Percentiles rank a stretch among this genome's conserved stretches.
These are phyloP conservation scores for Sitobion miscanthi DNA, from an alignment of 1,140 invertebrate genomes.

Conservation along the genomic window DNA sequence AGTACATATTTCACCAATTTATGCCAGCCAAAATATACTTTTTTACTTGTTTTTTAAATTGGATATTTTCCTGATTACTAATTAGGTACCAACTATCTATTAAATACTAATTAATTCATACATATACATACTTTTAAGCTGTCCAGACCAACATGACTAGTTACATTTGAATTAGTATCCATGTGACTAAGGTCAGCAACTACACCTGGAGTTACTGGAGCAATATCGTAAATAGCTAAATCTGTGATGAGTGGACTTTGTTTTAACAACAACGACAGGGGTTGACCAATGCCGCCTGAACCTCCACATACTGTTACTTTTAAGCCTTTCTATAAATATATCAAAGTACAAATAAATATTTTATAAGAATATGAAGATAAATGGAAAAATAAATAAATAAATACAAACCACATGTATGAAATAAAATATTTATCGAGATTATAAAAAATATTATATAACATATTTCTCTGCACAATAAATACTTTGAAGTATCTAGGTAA, in stretches of 20 bases:
- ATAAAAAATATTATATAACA: neutral
- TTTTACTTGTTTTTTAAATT: neutral
- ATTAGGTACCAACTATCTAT: neutral
- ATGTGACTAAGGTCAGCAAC: constrained; percentile 98
- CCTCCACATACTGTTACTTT: constrained; percentile 97
- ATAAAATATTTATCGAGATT: neutral
- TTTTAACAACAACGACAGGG: constrained; percentile 94
- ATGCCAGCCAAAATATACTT: neutral
- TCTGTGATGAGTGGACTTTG: constrained; percentile 82
- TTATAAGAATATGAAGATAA: neutral
- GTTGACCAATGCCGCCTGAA: constrained; percentile 97
- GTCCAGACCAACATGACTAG: constrained; percentile 80
- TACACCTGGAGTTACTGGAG: constrained; percentile 90
- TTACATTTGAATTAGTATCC: constrained; percentile 84
- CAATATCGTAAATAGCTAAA: constrained; percentile 93
- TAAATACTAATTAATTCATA: neutral
- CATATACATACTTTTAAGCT: constrained; percentile 70
- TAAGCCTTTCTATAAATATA: constrained; percentile 59
- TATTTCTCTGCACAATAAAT: neutral
- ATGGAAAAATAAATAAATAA: neutral
- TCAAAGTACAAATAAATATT: neutral
- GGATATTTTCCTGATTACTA: neutral
- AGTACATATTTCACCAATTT: neutral
- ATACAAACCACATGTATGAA: neutral
- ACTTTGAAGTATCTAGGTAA: neutral